Base-by-base conservation (phyloP, 1,140 invertebrate genomes). In the Phymorhynchus buccinoides region DNA sequence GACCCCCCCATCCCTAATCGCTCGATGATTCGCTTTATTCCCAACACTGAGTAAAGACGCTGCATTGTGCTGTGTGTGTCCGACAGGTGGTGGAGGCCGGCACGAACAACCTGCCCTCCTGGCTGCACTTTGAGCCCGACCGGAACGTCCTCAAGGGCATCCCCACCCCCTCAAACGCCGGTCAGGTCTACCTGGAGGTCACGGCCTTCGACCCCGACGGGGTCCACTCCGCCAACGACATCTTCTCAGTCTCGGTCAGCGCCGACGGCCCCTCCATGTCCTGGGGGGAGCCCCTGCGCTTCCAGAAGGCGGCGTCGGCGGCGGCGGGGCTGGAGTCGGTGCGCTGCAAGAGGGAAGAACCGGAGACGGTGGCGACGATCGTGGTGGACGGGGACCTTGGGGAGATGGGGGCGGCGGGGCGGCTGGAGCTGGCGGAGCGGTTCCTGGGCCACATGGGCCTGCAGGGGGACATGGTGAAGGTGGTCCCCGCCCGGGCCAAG, bases 131-230 rank as follows among this genome's bases (percentile, higher is more conserved):
- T 87, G 90, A 94, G 77, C 56, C 85, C 2, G 85, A 87, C 37
- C 91, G 89, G 14, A 91, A 93, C 44, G 90, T 93, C 0, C 89
- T 96, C 32, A 90, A 94, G 88, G 95, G 95, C 18, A 94, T 96
- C 39, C 95, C 96, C 7, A 90, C 92, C 14, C 93, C 93, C 39
- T 91, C 93, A 68, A 95, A 96, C 88, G 86, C 94, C 1, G 95
- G 95, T 16, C 93, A 94, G 56, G 93, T 95, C 89, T 93, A 94
- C 80, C 91, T 96, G 56, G 94, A 95, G 89, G 95, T 96, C 6
- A 83, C 94, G 3, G 93, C 91, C 41, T 86, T 88, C 68, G 87
- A 88, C 35, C 37, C 84, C 48, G 86, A 85, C 80, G 52, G 52
- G 30, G 37, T 9, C 4, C 85, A 87, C 27, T 35, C 87, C 41